phyloP scores from a whole-genome alignment of 2,888 invertebrate genomes.

The Onchidella celtica region DNA sequence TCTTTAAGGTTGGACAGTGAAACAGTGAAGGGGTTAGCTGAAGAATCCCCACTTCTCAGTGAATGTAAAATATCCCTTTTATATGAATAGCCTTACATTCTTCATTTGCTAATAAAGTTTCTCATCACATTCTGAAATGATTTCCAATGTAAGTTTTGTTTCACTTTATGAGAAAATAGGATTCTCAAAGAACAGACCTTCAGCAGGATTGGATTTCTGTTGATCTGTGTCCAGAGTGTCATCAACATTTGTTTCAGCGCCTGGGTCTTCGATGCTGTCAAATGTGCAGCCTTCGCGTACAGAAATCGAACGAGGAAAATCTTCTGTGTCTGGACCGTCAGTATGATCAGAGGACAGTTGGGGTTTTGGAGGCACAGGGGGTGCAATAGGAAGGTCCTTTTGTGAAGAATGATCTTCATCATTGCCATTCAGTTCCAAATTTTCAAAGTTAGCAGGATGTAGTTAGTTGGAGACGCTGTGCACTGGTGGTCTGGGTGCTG shows the following conservation, averaged over 20 bases:
- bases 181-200: no score
- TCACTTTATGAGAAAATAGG: no score
- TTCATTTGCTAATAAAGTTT: no score
- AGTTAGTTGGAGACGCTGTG: neutral
- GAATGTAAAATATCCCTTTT: no score
- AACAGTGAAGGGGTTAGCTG: no score
- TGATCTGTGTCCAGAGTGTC: no score
- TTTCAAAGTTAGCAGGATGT: neutral
- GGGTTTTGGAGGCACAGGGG: neutral
- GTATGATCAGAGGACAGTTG: neutral
- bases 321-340: neutral
- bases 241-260: neutral
- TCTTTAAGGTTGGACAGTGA: no score
- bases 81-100: no score
- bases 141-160: no score
- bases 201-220: no score
- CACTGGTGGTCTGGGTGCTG: neutral
- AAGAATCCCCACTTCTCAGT: no score
- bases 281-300: neutral
- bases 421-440: neutral
- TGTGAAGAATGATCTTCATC: neutral
- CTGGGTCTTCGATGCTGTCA: neutral
- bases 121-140: no score
- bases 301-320: conserved; percentile 1
- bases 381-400: neutral